Percentiles rank a stretch among this genome's conserved stretches.
phyloP scores from a whole-genome alignment of 2,113 vertebrate genomes.

The Chloropsis hardwickii region DNA sequence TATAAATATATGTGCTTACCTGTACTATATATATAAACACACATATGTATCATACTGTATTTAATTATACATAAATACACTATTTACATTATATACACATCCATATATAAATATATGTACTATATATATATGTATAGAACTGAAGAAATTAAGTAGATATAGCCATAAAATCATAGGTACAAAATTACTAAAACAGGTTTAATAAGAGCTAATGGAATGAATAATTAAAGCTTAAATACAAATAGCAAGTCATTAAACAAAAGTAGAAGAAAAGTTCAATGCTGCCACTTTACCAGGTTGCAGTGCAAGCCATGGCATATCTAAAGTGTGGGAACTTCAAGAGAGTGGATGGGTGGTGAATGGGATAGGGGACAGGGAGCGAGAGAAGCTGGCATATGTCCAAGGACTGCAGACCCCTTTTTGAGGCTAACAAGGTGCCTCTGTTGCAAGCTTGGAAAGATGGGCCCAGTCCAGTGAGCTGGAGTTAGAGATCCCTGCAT shows the following conservation, averaged over 20 bases:
- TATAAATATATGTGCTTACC: neutral
- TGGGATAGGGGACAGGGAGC: accelerated
- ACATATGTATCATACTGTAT: neutral
- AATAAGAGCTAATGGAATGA: neutral
- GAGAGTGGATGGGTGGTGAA: neutral
- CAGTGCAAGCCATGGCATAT: neutral
- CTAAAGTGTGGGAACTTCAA: neutral
- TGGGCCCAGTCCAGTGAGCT: neutral
- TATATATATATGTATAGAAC: neutral
- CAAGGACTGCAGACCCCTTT: neutral
- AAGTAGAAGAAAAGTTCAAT: neutral
- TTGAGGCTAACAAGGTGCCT: neutral
- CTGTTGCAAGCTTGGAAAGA: neutral
- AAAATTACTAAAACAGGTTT: neutral
- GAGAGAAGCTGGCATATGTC: neutral
- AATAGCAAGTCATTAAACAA: neutral
- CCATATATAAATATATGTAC: neutral
- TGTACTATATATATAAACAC: neutral
- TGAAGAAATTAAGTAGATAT: neutral
- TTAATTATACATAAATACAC: neutral
- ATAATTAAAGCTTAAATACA: neutral
- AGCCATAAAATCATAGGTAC: neutral
- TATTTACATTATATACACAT: neutral
- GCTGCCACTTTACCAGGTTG: neutral
- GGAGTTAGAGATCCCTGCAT: neutral